phyloP scores from a whole-genome alignment of 2,888 invertebrate species.

The Seira ritae region DNA sequence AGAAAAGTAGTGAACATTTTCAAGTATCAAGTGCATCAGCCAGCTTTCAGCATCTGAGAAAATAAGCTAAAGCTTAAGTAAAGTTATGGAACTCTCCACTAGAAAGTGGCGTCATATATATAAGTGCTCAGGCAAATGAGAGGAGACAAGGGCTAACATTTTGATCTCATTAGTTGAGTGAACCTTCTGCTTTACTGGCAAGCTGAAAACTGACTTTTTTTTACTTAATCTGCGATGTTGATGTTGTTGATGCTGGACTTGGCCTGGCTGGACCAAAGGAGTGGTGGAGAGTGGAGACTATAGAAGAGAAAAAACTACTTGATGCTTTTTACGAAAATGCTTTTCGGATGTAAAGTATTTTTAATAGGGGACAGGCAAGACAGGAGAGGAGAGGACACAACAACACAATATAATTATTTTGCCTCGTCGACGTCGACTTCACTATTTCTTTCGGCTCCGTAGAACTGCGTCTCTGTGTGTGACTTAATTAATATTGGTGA shows the following conservation, averaged over 20 bases:
- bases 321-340: slow-evolving; percentile 51
- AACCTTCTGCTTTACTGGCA: slow-evolving; percentile 60
- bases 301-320: slow-evolving; percentile 47
- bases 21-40: too few species aligned
- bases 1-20: too few species aligned
- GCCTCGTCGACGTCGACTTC: background rate
- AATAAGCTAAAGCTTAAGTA: too few species aligned
- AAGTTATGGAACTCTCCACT: too few species aligned
- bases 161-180: slow-evolving; percentile 71
- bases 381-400: too few species aligned
- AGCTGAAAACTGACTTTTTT: slow-evolving; percentile 37
- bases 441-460: slow-evolving; percentile 27
- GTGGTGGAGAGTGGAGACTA: slow-evolving; percentile 29
- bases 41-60: too few species aligned
- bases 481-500: slow-evolving; percentile 71
- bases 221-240: slow-evolving; percentile 14
- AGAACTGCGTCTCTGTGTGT: slow-evolving; percentile 52
- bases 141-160: slow-evolving; percentile 67
- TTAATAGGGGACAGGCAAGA: background rate
- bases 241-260: background rate
- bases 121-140: slow-evolving; percentile 44
- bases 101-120: too few species aligned
- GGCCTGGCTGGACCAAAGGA: slow-evolving; percentile 1
- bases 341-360: background rate
- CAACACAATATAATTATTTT: background rate